Conservation (phyloP, 2,888 invertebrate genomes). For the Agrypnus murinus region DNA sequence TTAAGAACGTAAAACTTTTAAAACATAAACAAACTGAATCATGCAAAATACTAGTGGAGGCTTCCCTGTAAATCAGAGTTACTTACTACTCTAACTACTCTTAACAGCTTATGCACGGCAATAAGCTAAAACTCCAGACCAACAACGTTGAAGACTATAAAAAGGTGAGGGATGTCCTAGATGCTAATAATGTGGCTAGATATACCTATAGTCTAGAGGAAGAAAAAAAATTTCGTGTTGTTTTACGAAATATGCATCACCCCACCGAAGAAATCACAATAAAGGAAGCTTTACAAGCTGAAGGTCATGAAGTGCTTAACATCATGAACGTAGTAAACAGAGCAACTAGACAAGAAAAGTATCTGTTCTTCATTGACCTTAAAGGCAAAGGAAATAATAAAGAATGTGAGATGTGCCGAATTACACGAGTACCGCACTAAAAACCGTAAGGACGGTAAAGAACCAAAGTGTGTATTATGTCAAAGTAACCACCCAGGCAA, state of each 20-base stretch:
- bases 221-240: too few species aligned
- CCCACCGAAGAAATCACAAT: too few species aligned
- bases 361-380: slow-evolving; percentile 28
- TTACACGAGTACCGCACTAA: slow-evolving; percentile 28
- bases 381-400: slow-evolving; percentile 34
- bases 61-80: slow-evolving; percentile 22
- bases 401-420: slow-evolving; percentile 30
- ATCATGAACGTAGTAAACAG: too few species aligned
- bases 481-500: slow-evolving; percentile 3
- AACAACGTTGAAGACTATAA: slow-evolving; percentile 16
- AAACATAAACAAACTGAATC: slow-evolving; percentile 6
- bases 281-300: background rate
- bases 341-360: slow-evolving; percentile 24
- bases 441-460: slow-evolving; percentile 18
- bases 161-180: background rate
- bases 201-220: too few species aligned
- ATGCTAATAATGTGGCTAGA: too few species aligned
- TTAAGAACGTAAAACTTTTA: slow-evolving; percentile 5
- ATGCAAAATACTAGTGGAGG: slow-evolving; percentile 32
- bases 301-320: slow-evolving; percentile 26
- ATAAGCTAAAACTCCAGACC: slow-evolving; percentile 4
- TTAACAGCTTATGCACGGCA: slow-evolving; percentile 7
- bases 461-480: slow-evolving; percentile 27
- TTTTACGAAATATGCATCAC: too few species aligned
- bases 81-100: slow-evolving; percentile 10